A percentile compares a stretch with the other conserved stretches of the same genome.
These are phyloP conservation scores for Drosophila sordidula DNA, from an alignment of 2,888 invertebrate species.

Conservation along the genomic window DNA sequence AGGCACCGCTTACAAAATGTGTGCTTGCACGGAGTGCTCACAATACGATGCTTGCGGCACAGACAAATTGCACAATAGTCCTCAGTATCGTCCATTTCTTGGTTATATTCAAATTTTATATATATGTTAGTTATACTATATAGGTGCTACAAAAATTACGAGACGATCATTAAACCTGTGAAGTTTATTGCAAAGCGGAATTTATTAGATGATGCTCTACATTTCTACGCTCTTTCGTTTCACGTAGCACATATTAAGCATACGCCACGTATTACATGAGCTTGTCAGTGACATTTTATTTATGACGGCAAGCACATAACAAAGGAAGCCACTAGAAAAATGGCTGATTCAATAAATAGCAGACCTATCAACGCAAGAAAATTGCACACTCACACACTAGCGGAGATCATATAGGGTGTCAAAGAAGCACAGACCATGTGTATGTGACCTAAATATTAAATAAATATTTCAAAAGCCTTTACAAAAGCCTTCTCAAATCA, in stretches of 20 bases:
- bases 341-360: slow-evolving; percentile 45
- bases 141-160: slow-evolving; percentile 6
- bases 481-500: too few relatives aligned
- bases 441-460: not conserved
- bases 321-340: slow-evolving; percentile 15
- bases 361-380: slow-evolving; percentile 23
- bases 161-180: slow-evolving; percentile 9
- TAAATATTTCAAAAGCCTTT: not conserved
- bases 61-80: slow-evolving; percentile 56
- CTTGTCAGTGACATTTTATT: slow-evolving; percentile 53
- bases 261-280: slow-evolving; percentile 44
- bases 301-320: slow-evolving; percentile 38
- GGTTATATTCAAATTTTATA: not conserved
- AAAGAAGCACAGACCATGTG: not conserved
- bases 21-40: slow-evolving; percentile 56
- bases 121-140: not conserved
- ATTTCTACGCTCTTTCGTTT: slow-evolving; percentile 1
- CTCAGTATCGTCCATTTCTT: slow-evolving; percentile 37
- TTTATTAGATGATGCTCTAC: not conserved
- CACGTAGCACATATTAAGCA: slow-evolving; percentile 19
- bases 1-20: slow-evolving; percentile 58
- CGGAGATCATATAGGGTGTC: slow-evolving; percentile 20
- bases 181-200: slow-evolving; percentile 33
- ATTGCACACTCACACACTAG: not conserved
- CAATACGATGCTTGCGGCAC: slow-evolving; percentile 33